Evolutionary conservation across 2,797 vertebrate species (phyloP), one percentile per base, ranked within the genome.

Genomic region (Poecilia velifera): DNA sequence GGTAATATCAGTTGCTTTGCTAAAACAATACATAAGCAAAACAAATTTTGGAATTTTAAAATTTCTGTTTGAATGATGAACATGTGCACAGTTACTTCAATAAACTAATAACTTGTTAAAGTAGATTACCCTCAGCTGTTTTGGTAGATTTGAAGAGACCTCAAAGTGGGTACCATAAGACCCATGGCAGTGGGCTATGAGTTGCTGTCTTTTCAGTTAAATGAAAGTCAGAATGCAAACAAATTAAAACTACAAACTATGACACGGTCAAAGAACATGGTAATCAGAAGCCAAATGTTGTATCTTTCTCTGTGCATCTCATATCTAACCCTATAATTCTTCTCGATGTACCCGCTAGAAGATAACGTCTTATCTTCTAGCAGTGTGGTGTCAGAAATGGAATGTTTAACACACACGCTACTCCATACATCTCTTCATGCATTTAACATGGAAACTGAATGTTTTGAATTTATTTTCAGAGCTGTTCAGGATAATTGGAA

Each of bases 381-480:
- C 7, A 41, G 1, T 41, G 89, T 77, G 90, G 86, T 74, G 73
- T 59, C 72, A 77, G 55, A 87, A 88, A 85, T 76, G 73, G 81
- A 84, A 49, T 57, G 51, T 72, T 72, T 78, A 75, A 70, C 74
- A 59, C 79, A 80, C 41, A 59, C 59, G 72, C 49, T 25, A 41
- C 77, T 31, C 66, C 43, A 18, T 13, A 3, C n/a, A 82, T 4
- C 43, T 2, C 6, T 46, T 39, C 51, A n/a, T 80, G 20, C 74
- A 77, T 55, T 72, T 53, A 34, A 72, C 59, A 66, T 34, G 10
- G 43, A 49, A 49, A 46, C 79, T 80, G 70, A 90, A 89, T 74
- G 76, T 77, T 76, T 83, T 90, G 71, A 14, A 85, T 86, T 88
- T 77, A 82, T 86, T 84, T 82, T 81, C 53, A 55, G 55, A 16